phyloP scores from a whole-genome alignment of 2,888 invertebrate genomes.

The Dione juno region DNA sequence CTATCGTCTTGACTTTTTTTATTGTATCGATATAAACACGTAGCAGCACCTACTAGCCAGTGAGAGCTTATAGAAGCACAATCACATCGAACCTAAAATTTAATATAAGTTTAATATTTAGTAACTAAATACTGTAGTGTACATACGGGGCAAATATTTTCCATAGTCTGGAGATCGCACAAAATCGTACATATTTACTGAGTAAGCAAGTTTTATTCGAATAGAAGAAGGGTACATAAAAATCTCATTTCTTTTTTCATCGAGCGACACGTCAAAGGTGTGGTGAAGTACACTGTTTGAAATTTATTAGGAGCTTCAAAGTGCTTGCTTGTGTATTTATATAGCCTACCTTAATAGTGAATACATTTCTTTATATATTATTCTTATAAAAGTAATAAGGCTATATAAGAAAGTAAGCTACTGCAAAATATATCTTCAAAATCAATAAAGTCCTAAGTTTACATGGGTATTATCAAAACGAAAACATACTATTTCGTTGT shows the following conservation, averaged over 20 bases:
- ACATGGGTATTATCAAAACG: neutral
- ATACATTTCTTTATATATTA: slow-evolving; percentile 1
- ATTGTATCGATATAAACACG: slow-evolving; percentile 67
- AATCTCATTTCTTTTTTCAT: slow-evolving; percentile 32
- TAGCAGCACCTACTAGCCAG: slow-evolving; percentile 69
- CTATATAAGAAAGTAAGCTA: neutral
- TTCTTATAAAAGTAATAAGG: neutral
- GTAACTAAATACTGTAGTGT: neutral
- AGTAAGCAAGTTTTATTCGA: slow-evolving; percentile 17
- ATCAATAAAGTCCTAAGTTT: neutral
- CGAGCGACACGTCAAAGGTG: slow-evolving; percentile 13
- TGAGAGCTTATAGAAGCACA: slow-evolving; percentile 69
- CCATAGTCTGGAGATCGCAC: neutral
- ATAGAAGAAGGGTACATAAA: slow-evolving; percentile 25
- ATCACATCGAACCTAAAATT: slow-evolving; percentile 68
- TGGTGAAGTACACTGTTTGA: slow-evolving; percentile 10
- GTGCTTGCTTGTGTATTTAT: slow-evolving; percentile 16
- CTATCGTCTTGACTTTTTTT: slow-evolving; percentile 53
- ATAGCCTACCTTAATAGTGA: neutral
- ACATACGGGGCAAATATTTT: neutral
- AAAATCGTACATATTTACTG: slow-evolving; percentile 11
- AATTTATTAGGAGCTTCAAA: slow-evolving; percentile 22
- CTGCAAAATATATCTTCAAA: neutral
- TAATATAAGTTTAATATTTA: neutral
- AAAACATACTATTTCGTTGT: neutral